These are phyloP conservation scores for Centropus bengalensis DNA, from an alignment of 2,113 vertebrate species.

Conservation along the genomic window DNA sequence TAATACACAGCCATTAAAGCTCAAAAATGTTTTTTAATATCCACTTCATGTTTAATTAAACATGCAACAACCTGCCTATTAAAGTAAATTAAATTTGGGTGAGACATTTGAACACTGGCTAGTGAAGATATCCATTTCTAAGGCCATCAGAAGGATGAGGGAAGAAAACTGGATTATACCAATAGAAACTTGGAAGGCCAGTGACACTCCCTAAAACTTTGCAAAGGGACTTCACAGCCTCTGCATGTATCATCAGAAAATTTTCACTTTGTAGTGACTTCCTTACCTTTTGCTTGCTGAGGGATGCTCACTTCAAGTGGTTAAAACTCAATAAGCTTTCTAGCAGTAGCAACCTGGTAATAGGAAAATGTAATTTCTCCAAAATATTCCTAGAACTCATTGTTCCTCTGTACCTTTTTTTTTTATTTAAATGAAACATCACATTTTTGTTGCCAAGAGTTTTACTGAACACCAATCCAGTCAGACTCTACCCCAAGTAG, in stretches of 20 bases:
- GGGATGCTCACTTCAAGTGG: background rate
- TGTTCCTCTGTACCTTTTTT: background rate
- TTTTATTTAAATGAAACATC: background rate
- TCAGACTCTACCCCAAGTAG: background rate
- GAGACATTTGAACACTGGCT: background rate
- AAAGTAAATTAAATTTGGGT: slow-evolving; percentile 46
- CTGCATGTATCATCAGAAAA: background rate
- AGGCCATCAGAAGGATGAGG: background rate
- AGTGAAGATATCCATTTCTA: background rate
- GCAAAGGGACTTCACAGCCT: background rate
- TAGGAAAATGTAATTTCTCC: background rate
- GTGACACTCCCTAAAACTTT: background rate
- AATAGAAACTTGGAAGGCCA: background rate
- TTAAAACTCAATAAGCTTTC: background rate
- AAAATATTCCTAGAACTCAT: background rate
- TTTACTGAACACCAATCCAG: background rate
- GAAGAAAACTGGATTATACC: background rate
- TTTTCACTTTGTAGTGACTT: background rate
- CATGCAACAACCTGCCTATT: slow-evolving; percentile 21
- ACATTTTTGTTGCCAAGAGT: background rate
- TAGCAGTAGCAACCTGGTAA: background rate
- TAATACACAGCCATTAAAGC: slow-evolving; percentile 28
- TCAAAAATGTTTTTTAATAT: slow-evolving; percentile 48
- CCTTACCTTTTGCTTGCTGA: background rate
- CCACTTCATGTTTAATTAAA: slow-evolving; percentile 62